Percentiles rank a stretch among this genome's conserved stretches.
phyloP scores from a whole-genome alignment of 2,113 vertebrate genomes.

The Neoarius graeffei region DNA sequence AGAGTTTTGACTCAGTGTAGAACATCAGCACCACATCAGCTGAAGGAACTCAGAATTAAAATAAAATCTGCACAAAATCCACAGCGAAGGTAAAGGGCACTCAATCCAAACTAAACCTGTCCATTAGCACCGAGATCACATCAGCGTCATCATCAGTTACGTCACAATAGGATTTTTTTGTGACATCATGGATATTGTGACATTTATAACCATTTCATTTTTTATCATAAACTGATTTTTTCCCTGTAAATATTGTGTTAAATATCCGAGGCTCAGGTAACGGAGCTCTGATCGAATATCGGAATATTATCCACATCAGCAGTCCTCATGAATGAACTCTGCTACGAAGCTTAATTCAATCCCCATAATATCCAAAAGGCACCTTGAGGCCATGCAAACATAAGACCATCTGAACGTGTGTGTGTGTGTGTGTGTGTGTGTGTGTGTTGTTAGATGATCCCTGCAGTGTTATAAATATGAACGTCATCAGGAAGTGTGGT shows the following conservation, averaged over 20 bases:
- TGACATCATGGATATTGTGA: background rate
- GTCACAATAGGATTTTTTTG: no score
- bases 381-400: background rate
- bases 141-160: no score
- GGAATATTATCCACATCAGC: background rate
- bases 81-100: no score
- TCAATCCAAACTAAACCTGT: no score
- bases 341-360: conserved; percentile 30
- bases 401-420: background rate
- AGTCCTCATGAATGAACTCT: background rate
- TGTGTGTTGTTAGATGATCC: background rate
- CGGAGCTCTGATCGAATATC: background rate
- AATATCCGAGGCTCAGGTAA: no score
- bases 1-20: background rate
- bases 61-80: no score
- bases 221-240: background rate
- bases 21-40: background rate
- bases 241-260: no score
- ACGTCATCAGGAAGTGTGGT: background rate
- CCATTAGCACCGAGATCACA: no score
- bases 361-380: background rate
- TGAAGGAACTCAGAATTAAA: no score
- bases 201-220: background rate
- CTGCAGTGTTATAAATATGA: background rate
- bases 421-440: conserved; percentile 20